Percentiles rank a stretch among this genome's conserved stretches.
Conservation (phyloP, 2,888 invertebrate genomes). For the Metacarcinus magister region DNA sequence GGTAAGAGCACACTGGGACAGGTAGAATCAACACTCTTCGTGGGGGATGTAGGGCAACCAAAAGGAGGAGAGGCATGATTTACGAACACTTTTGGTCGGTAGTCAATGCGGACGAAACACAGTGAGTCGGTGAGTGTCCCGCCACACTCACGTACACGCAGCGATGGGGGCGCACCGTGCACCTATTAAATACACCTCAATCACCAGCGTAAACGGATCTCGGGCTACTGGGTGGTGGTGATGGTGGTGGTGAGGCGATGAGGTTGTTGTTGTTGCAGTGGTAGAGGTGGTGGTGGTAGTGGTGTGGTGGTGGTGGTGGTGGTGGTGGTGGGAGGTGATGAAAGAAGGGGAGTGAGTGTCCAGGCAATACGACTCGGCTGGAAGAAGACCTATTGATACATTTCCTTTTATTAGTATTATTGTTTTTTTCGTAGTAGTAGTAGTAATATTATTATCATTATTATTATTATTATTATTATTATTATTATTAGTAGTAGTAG, state of each 20-base stretch:
- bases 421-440: too few relatives aligned
- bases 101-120: neutral
- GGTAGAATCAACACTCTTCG: neutral
- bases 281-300: neutral
- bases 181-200: conserved; percentile 59
- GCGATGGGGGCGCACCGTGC: neutral
- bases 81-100: neutral
- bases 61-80: neutral
- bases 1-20: neutral
- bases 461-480: too few relatives aligned
- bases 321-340: neutral
- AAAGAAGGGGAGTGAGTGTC: neutral
- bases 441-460: too few relatives aligned
- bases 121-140: neutral
- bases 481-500: neutral
- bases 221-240: neutral
- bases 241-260: neutral
- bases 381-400: neutral
- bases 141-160: conserved; percentile 36
- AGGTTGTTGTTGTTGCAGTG: neutral
- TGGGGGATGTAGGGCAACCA: neutral
- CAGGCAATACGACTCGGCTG: neutral
- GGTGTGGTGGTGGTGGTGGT: neutral
- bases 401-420: neutral
- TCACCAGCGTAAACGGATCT: conserved; percentile 41